A percentile compares a stretch with the other conserved stretches of the same genome.
phyloP scores from a whole-genome alignment of 2,113 vertebrate genomes.

The Atrichornis clamosus region DNA sequence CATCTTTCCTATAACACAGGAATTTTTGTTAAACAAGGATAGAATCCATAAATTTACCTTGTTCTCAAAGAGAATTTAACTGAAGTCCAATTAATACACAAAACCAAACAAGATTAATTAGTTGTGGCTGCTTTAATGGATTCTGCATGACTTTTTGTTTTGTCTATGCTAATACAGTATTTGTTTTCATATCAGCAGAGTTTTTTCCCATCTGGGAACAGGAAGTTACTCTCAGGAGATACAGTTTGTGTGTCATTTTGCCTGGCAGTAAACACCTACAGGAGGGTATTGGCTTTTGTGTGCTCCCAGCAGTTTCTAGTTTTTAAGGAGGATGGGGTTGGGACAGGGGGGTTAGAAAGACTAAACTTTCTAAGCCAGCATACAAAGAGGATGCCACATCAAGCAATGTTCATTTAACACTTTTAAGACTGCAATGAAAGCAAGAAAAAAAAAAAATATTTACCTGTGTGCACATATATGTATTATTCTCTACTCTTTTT shows the following conservation, averaged over 20 bases:
- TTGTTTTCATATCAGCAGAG: neutral
- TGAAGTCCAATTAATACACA: neutral
- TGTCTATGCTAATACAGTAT: neutral
- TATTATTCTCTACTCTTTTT: slow-evolving; percentile 1
- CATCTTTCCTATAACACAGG: neutral
- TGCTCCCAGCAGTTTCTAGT: neutral
- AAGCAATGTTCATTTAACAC: neutral
- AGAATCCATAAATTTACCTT: neutral
- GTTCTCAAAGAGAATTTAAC: neutral
- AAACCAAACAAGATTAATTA: slow-evolving; percentile 3
- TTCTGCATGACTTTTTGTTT: slow-evolving; percentile 35
- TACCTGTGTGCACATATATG: neutral
- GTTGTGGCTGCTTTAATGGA: slow-evolving; percentile 43
- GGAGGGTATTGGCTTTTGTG: neutral
- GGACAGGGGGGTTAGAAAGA: neutral
- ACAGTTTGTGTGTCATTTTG: neutral
- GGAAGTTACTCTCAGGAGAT: neutral
- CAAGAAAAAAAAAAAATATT: slow-evolving; percentile 6
- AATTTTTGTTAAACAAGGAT: neutral
- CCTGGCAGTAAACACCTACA: neutral
- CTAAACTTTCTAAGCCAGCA: neutral
- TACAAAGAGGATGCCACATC: neutral
- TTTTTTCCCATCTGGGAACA: neutral
- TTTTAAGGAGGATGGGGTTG: neutral
- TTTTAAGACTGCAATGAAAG: neutral